Conservation (phyloP, 2,888 invertebrate genomes). For the Scaptomyza cyrtandrae region DNA sequence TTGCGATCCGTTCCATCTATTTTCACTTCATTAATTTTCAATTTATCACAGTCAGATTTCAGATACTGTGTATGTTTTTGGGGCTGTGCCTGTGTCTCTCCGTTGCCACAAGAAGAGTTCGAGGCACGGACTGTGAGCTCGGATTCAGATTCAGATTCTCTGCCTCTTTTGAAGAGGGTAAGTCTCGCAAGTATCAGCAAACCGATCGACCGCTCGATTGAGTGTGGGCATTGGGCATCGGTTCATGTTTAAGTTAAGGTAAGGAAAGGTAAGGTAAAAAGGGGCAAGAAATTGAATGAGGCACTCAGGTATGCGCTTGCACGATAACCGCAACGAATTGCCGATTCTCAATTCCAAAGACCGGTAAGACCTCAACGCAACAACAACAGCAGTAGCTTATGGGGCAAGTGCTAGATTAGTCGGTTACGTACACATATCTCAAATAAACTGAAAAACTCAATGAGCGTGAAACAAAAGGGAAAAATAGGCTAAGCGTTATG, state of each 20-base stretch:
- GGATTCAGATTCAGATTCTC: conserved; percentile 11
- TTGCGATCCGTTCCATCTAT: conserved; percentile 84
- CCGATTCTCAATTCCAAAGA: conserved; percentile 34
- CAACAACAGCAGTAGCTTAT: neutral
- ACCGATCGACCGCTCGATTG: conserved; percentile 62
- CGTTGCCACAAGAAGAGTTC: neutral
- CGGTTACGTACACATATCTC: neutral
- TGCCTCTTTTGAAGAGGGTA: conserved; percentile 69
- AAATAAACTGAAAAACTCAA: conserved; percentile 12
- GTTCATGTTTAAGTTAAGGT: neutral
- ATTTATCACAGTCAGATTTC: conserved; percentile 84
- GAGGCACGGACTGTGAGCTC: conserved; percentile 7
- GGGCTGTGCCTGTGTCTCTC: conserved; percentile 15
- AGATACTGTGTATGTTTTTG: conserved; percentile 63
- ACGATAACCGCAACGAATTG: conserved; percentile 74
- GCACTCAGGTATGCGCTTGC: conserved; percentile 73
- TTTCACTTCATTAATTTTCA: conserved; percentile 84
- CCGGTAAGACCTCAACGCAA: conserved; percentile 5
- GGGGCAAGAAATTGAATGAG: conserved; percentile 57
- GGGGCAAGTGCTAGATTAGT: conserved; percentile 33
- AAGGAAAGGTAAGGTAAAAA: conserved; percentile 17
- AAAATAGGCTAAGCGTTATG: conserved; percentile 8
- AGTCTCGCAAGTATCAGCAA: conserved; percentile 55
- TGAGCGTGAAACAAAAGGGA: conserved; percentile 23
- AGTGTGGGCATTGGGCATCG: conserved; percentile 43